Evolutionary conservation across 2,888 invertebrate species (phyloP).

Genomic region (Dichetophora obliterata): DNA sequence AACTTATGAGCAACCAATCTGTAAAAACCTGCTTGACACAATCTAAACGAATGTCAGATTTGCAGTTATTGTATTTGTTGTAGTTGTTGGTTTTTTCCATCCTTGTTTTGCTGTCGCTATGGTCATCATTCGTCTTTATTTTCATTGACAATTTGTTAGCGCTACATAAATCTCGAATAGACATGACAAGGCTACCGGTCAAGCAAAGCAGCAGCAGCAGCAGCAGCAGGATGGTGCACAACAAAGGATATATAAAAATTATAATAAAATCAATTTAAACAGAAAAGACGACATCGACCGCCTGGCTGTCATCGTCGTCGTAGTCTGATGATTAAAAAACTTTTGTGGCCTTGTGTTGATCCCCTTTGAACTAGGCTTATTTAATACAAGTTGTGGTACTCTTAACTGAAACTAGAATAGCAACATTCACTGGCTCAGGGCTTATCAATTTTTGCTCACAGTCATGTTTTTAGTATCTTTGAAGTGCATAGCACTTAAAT

Average conservation of each 20-base stretch:
- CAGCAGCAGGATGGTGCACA: background rate
- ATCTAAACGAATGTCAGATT: slow-evolving; percentile 5
- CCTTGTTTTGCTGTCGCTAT: background rate
- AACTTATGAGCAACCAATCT: background rate
- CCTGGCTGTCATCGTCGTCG: too few species aligned
- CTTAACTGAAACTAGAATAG: too few species aligned
- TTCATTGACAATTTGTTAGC: slow-evolving; percentile 47
- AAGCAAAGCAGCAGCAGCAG: slow-evolving; percentile 2
- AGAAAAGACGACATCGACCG: background rate
- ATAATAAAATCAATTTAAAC: slow-evolving; percentile 16
- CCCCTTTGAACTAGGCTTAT: too few species aligned
- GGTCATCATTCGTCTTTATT: slow-evolving; percentile 2
- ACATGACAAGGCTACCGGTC: slow-evolving; percentile 37
- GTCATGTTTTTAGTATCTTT: too few species aligned
- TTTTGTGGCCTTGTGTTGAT: too few species aligned
- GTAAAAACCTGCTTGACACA: background rate
- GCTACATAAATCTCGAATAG: slow-evolving; percentile 39
- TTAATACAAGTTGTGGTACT: too few species aligned
- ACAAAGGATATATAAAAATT: background rate
- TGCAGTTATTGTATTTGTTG: background rate
- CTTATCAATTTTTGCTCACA: too few species aligned
- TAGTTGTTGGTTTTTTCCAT: background rate
- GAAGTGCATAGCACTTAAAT: too few species aligned
- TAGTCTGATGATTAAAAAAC: background rate
- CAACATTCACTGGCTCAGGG: too few species aligned